Percentiles rank a stretch among this genome's conserved stretches.
Evolutionary conservation across 1,140 invertebrate species (phyloP).

Genomic region (Papilio polytes): DNA sequence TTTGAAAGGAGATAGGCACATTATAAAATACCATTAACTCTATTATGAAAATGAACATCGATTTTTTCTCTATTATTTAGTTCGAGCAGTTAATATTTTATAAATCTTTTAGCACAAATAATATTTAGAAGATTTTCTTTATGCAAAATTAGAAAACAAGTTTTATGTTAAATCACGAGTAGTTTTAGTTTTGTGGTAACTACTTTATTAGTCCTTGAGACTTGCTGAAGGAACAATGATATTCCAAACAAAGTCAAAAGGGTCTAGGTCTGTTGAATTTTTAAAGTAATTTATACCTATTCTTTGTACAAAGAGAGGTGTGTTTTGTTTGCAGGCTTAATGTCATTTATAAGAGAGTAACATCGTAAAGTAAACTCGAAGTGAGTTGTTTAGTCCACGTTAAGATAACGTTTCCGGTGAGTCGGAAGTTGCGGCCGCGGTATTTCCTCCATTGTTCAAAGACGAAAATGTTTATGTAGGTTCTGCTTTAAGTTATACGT

Average conservation of each 20-base stretch:
- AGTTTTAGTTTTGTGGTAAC: constrained; percentile 68
- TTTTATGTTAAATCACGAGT: constrained; percentile 50
- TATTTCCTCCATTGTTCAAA: constrained; percentile 52
- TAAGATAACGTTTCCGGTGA: constrained; percentile 68
- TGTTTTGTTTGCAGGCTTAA: constrained; percentile 11
- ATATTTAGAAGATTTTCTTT: background rate
- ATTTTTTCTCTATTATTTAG: background rate
- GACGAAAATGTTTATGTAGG: constrained; percentile 44
- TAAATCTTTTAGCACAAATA: background rate
- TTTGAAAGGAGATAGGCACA: too few relatives aligned
- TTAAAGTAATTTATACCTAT: constrained; percentile 27
- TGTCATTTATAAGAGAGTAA: constrained; percentile 2
- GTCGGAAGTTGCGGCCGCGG: constrained; percentile 54
- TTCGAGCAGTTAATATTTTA: background rate
- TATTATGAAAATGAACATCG: too few relatives aligned
- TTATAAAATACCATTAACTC: too few relatives aligned
- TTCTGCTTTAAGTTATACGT: background rate
- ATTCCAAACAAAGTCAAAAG: constrained; percentile 33
- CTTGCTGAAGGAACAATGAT: constrained; percentile 60
- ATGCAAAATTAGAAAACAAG: background rate
- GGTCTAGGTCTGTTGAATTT: background rate
- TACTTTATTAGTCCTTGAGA: constrained; percentile 58
- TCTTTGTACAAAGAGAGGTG: constrained; percentile 9
- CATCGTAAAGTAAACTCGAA: constrained; percentile 47
- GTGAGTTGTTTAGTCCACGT: constrained; percentile 69